phyloP scores from a whole-genome alignment of 2,113 vertebrate genomes.

The Terrapene triunguis region DNA sequence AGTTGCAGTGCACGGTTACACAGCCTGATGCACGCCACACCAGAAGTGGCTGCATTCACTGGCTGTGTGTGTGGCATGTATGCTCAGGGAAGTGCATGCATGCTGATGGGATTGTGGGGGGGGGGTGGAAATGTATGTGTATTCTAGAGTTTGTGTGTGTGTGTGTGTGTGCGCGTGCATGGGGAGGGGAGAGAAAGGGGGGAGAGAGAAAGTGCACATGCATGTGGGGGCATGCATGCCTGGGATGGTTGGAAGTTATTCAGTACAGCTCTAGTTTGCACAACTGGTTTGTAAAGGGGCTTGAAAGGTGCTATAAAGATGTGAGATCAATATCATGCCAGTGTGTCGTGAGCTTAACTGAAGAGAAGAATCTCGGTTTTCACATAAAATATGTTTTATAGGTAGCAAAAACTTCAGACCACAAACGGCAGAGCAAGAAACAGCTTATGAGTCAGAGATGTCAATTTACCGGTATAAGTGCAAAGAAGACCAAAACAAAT shows the following conservation, averaged over 20 bases:
- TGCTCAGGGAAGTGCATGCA: background rate
- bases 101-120: background rate
- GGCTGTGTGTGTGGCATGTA: background rate
- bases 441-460: slow-evolving; percentile 82
- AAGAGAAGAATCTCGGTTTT: slow-evolving; percentile 54
- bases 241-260: background rate
- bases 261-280: background rate
- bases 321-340: background rate
- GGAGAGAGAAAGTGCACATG: background rate
- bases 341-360: slow-evolving; percentile 2
- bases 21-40: background rate
- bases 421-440: slow-evolving; percentile 77
- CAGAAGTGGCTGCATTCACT: background rate
- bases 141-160: background rate
- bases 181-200: background rate
- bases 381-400: slow-evolving; percentile 63
- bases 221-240: too few relatives aligned
- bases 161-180: background rate
- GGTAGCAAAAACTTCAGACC: slow-evolving; percentile 77
- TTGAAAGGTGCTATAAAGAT: background rate
- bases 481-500: slow-evolving; percentile 39
- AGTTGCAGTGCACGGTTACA: background rate
- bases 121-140: background rate
- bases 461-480: slow-evolving; percentile 77
- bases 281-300: background rate